Evolutionary conservation across 2,113 vertebrate genomes (phyloP).

Genomic region (Caracal caracal): DNA sequence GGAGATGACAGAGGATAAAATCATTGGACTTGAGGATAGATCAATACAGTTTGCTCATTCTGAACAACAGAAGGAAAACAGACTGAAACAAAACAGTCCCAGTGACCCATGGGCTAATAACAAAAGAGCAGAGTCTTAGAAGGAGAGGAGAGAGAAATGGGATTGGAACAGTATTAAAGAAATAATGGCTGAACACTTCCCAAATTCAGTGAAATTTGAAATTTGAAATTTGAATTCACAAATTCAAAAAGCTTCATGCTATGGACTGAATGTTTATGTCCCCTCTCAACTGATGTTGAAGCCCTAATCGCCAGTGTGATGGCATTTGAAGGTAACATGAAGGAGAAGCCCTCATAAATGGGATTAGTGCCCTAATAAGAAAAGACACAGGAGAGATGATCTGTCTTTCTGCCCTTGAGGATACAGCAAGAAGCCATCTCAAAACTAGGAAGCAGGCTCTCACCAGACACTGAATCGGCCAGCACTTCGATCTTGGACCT

Average conservation of each 20-base stretch:
- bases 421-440: neutral
- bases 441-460: neutral
- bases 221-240: too few species aligned
- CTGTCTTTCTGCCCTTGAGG: neutral
- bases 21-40: neutral
- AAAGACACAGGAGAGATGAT: neutral
- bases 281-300: neutral
- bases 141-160: neutral
- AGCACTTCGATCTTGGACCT: neutral
- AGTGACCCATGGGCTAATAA: neutral
- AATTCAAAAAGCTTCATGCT: neutral
- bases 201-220: neutral
- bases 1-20: neutral
- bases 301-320: neutral
- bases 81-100: neutral
- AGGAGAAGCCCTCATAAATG: neutral
- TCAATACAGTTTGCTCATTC: neutral
- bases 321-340: neutral
- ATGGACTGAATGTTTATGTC: neutral
- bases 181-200: neutral
- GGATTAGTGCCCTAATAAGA: neutral
- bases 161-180: neutral
- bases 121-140: neutral
- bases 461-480: too few species aligned
- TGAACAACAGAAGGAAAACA: neutral